Conservation (phyloP, 2,888 invertebrate genomes). For the Lobophora halterata region DNA sequence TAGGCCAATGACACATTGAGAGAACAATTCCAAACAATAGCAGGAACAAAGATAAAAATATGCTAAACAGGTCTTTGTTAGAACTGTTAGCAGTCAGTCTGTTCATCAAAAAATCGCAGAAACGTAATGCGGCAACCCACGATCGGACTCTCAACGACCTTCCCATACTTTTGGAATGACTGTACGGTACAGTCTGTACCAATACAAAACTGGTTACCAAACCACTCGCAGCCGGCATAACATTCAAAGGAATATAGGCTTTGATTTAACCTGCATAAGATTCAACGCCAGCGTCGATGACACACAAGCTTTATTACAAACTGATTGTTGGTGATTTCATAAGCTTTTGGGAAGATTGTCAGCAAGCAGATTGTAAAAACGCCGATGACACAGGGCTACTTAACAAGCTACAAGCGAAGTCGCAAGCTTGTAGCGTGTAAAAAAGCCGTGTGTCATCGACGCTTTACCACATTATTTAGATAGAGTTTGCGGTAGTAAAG, state of each 20-base stretch:
- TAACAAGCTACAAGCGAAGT: no score
- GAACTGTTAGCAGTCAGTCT: slow-evolving; percentile 6
- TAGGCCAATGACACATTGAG: no score
- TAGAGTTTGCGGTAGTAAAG: no score
- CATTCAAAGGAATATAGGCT: slow-evolving; percentile 5
- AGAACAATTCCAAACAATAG: no score
- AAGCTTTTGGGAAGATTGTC: no score
- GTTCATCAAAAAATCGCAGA: slow-evolving; percentile 2
- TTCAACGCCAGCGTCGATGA: not conserved
- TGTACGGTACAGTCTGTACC: slow-evolving; percentile 24
- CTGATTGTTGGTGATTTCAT: no score
- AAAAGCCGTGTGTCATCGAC: no score
- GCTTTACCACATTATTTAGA: no score
- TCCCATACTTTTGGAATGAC: slow-evolving; percentile 42
- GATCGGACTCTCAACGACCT: slow-evolving; percentile 37
- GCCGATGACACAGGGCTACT: no score
- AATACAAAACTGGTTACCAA: slow-evolving; percentile 30
- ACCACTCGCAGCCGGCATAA: slow-evolving; percentile 24
- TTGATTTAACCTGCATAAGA: not conserved
- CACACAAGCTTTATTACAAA: no score
- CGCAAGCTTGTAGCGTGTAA: no score
- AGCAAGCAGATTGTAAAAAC: no score
- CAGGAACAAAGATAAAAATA: not conserved
- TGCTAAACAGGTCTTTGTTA: slow-evolving; percentile 2
- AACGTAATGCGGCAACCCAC: slow-evolving; percentile 13